These are phyloP conservation scores for Thunnus albacares DNA, from an alignment of 2,797 vertebrate species.

Conservation along the genomic window DNA sequence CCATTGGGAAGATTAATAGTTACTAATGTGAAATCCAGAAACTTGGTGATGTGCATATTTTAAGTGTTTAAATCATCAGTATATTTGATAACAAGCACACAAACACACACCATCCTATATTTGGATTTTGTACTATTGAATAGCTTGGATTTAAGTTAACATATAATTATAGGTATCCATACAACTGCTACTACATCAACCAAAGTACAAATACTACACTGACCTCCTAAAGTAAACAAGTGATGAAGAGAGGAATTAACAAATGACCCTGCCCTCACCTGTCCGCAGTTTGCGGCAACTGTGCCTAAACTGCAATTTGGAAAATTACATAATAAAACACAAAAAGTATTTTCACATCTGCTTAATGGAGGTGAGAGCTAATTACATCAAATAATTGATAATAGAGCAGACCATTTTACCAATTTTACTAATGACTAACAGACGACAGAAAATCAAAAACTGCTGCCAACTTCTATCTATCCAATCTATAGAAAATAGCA, in stretches of 20 bases:
- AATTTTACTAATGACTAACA: conserved; percentile 95
- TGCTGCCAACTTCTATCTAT: conserved; percentile 80
- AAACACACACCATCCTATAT: conserved; percentile 9
- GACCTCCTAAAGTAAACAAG: conserved; percentile 66
- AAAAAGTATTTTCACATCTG: conserved; percentile 88
- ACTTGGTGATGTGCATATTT: conserved; percentile 7
- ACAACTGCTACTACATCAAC: conserved; percentile 24
- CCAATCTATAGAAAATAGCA: conserved; percentile 70
- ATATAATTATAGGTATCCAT: background rate
- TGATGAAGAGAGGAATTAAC: conserved; percentile 63
- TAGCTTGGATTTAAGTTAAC: conserved; percentile 8
- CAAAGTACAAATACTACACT: conserved; percentile 34
- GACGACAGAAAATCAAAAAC: conserved; percentile 85
- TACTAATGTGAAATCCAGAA: conserved; percentile 7
- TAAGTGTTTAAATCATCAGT: conserved; percentile 3
- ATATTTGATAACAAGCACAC: conserved; percentile 1
- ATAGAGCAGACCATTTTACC: conserved; percentile 89
- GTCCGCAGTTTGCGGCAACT: conserved; percentile 73
- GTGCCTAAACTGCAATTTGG: conserved; percentile 82
- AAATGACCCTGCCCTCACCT: conserved; percentile 78
- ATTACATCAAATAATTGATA: conserved; percentile 95
- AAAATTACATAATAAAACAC: conserved; percentile 84
- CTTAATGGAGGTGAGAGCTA: conserved; percentile 86
- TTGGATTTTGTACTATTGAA: conserved; percentile 16
- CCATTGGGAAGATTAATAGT: conserved; percentile 2